Base-by-base conservation (phyloP, 1,140 invertebrate genomes). In the Rhopalosiphum maidis region DNA sequence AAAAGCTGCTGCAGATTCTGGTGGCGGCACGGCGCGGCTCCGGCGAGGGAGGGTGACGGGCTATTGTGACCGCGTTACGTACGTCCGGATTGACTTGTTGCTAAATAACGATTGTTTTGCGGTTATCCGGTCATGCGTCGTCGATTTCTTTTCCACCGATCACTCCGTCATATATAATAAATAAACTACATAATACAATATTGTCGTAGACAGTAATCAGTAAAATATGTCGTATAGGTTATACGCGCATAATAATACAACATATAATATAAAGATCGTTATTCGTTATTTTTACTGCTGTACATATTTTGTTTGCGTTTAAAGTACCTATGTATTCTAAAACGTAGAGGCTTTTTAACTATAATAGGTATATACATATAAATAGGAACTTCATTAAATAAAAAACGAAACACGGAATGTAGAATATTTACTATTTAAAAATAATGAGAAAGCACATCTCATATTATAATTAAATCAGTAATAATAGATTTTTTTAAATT, bases 71-170 rank as follows among this genome's bases (percentile, higher is more conserved):
- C 35, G 88, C 25, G 54, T 68, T 88, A 90, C 88, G 54, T 51
- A 51, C 88, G 88, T 51, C 21, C 37, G 51, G 88, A 90, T 55
- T 60, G 54, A 90, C 51, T 60, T 43, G 46, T 88, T n/a, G 46
- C 87, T 90, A 90, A 90, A 90, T 60, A 60, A 90, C 89, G 89
- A 90, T 90, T 90, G 89, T 90, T 90, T 90, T 68, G 89, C 89
- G 89, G 89, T 68, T 51, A 21, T 89, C 87, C 86, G 86, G 86
- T 37, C 87, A 21, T 51, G 35, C 37, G 43, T 30, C 86, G 85
- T 4, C 23, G 15, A 18, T 86, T 86, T 30, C 85, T 86, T 46
- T 86, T 86, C 25, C 41, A 18, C 41, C 85, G 9, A 86, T 46
- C 30, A 77, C 60, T 85, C 30, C 4, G 37, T 43, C 2, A 25